Base-by-base conservation (phyloP, 2,113 vertebrate species). In the Gambusia holbrooki region DNA sequence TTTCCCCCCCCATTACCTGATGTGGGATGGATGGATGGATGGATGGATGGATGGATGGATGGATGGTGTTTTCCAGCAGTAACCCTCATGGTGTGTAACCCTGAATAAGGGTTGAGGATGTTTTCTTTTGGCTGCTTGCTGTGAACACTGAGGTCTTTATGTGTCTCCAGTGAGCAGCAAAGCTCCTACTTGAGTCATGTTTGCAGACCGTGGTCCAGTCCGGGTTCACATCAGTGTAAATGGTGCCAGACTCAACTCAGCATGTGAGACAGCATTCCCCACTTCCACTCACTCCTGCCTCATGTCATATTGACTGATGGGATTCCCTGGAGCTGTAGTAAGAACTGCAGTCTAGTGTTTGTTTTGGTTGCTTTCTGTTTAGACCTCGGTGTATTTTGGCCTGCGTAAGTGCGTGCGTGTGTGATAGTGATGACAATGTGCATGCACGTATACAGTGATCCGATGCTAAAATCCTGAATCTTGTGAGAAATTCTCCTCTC, bases 221-320 rank as follows among this genome's bases (percentile, higher is more conserved):
- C 75, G 71, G 58, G 80, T 92, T 90, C 83, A 89, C 83, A 78
- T 86, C 69, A 82, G 87, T 88, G 64, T 83, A 86, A 89, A 86
- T 79, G 81, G 83, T 87, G 88, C 88, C 84, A 85, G 80, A 79
- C 73, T 68, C 48, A 82, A 80, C 84, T 69, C 79, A 82, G 84
- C 71, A 60, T 89, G 86, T 90, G 84, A 90, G 87, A 83, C 85
- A 81, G 87, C 89, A 83, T 85, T 89, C 85, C 74, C 84, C 84
- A 82, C 89, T 88, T 90, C 87, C 87, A 86, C 88, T 90, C 92
- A 91, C 90, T 90, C 90, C 90, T 91, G 87, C 90, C 87, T 90
- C 74, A 74, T 92, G 91, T 91, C 90, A 90, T 83, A 87, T 89
- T 92, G 90, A 91, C 86, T 89, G 88, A 92, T 91, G 91, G 92